Percentiles rank a stretch among this genome's conserved stretches.
Evolutionary conservation across 2,113 vertebrate genomes (phyloP).

Genomic region (Chionis minor): DNA sequence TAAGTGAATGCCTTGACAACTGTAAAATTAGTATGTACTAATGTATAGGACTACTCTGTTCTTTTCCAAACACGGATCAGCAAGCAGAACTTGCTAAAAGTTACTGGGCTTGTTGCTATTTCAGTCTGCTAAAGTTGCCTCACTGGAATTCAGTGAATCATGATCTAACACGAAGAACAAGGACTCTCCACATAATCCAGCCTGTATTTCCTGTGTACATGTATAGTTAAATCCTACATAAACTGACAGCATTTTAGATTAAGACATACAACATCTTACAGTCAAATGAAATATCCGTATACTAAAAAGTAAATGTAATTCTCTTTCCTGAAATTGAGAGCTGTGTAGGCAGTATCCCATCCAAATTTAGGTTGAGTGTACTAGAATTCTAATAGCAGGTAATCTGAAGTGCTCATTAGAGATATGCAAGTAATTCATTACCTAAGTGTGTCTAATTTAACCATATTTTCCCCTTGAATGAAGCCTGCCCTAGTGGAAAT

Average conservation of each 20-base stretch:
- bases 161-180: background rate
- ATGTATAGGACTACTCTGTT: background rate
- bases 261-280: background rate
- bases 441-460: conserved; percentile 52
- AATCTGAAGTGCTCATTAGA: conserved; percentile 46
- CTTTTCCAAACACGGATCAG: background rate
- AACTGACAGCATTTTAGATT: background rate
- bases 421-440: conserved; percentile 44
- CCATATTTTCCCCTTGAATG: conserved; percentile 26
- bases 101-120: background rate
- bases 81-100: background rate
- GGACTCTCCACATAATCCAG: background rate
- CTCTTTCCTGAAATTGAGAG: conserved; percentile 27
- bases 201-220: background rate
- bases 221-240: background rate
- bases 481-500: conserved; percentile 41
- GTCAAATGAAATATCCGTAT: conserved; percentile 33
- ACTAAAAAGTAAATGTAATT: conserved; percentile 26
- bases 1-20: background rate
- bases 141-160: background rate
- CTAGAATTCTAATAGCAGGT: conserved; percentile 36
- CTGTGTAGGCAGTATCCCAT: conserved; percentile 12
- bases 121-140: background rate
- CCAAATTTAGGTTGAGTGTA: conserved; percentile 23
- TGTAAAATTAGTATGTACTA: background rate